Evolutionary conservation across 2,888 invertebrate genomes (phyloP), one percentile per base, ranked within the genome.

Genomic region (Drosophila histrio): DNA sequence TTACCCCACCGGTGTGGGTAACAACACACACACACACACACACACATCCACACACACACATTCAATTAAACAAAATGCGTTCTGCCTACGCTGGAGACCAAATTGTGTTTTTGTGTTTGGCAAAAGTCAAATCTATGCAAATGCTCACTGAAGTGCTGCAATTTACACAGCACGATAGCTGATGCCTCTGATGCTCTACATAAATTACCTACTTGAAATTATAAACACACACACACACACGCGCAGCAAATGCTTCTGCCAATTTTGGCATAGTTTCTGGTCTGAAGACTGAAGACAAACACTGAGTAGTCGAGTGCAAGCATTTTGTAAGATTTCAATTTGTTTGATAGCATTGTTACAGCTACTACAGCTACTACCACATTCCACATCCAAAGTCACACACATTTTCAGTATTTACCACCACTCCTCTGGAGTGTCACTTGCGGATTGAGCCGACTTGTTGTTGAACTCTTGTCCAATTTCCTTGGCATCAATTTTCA

Each of bases 271-370:
- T 17, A 43, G 22, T 41, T 57, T 38, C 36, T 46, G 53, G 53
- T 54, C 57, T n/a, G 53, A 49, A 52, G 77, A 58, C 56, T 77
- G 67, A 71, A 74, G 78, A 68, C 78, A 77, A 77, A 68, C 59
- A 72, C 58, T 57, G 49, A 67, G 56, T 39, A 34, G 49, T 69
- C 30, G 52, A 72, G 61, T 67, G 69, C 54, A 61, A 68, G 70
- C 64, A 81, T 79, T 87, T 77, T 60, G 70, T 84, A 77, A 84
- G 87, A 84, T 79, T 86, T 87, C 83, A 86, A 84, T 84, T 84
- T 84, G 72, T 72, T 75, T 76, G 83, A 83, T 83, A 83, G 72
- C 87, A 79, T 54, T 59, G 17, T 32, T 43, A 24, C 22, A 58
- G 39, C 26, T 21, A 3, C n/a, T n/a, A n/a, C n/a, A n/a, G n/a